Percentiles rank a stretch among this genome's conserved stretches.
These are phyloP conservation scores for Eumerus sabulonum DNA, from an alignment of 2,888 invertebrate species.

Conservation along the genomic window DNA sequence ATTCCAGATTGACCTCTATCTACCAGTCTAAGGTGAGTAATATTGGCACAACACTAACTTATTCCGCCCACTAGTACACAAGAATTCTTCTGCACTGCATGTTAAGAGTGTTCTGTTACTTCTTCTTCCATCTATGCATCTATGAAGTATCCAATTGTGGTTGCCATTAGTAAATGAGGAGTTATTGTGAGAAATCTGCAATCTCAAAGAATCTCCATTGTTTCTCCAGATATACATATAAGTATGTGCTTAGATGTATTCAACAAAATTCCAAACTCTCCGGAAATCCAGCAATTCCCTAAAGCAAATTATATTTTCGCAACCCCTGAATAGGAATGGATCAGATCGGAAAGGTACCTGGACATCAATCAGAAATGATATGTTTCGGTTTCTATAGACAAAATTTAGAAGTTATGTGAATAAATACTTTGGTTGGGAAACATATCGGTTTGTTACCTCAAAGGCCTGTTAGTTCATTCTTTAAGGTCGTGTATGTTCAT, in stretches of 20 bases:
- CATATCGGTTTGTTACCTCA: too few species aligned
- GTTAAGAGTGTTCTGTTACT: constrained; percentile 28
- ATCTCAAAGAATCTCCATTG: neutral
- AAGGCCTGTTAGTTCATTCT: too few species aligned
- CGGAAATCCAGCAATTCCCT: too few species aligned
- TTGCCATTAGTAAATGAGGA: constrained; percentile 64
- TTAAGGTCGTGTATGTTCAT: too few species aligned
- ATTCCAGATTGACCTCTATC: constrained; percentile 60
- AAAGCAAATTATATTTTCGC: too few species aligned
- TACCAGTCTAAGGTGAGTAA: constrained; percentile 58
- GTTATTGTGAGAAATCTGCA: constrained; percentile 11
- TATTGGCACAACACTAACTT: neutral
- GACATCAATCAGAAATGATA: too few species aligned
- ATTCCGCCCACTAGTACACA: neutral
- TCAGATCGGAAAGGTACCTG: too few species aligned
- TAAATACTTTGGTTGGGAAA: too few species aligned
- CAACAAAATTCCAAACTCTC: constrained; percentile 37
- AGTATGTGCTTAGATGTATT: constrained; percentile 43
- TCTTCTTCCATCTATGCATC: constrained; percentile 21
- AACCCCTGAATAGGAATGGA: too few species aligned
- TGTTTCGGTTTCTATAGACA: too few species aligned
- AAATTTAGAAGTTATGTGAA: too few species aligned
- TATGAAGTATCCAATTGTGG: constrained; percentile 28
- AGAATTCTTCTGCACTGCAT: constrained; percentile 45
- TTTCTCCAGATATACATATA: constrained; percentile 15